phyloP scores from a whole-genome alignment of 2,113 vertebrate genomes.

The Leptodactylus fuscus region DNA sequence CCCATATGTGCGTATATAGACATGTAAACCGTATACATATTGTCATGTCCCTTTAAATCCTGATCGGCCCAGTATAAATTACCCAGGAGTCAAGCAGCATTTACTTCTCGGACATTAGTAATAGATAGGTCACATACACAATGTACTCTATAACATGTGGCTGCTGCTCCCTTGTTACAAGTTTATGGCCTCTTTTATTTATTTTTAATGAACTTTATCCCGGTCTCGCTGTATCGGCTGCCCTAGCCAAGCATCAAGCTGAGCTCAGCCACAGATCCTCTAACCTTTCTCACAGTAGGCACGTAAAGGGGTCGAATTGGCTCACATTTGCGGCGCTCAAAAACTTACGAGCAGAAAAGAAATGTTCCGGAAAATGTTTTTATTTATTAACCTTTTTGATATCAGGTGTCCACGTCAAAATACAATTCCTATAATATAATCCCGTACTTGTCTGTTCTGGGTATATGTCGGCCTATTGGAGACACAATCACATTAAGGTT shows the following conservation, averaged over 20 bases:
- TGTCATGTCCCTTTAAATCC: neutral
- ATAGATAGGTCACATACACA: neutral
- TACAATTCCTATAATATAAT: too few species aligned
- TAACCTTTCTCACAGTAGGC: constrained; percentile 27
- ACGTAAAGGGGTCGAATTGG: neutral
- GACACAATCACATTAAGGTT: too few species aligned
- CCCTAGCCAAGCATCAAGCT: neutral
- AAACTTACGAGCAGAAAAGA: neutral
- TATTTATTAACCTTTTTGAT: neutral
- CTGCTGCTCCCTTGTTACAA: neutral
- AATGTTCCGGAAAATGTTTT: neutral
- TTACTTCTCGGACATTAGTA: neutral
- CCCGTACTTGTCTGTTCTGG: too few species aligned
- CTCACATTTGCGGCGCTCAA: neutral
- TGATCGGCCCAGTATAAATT: neutral
- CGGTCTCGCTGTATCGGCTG: neutral
- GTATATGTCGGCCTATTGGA: too few species aligned
- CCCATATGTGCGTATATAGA: too few species aligned
- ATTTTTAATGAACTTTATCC: constrained; percentile 32
- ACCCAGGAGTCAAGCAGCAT: neutral
- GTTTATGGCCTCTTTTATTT: constrained; percentile 12
- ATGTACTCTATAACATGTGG: neutral
- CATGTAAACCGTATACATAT: neutral
- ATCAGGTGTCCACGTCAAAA: neutral
- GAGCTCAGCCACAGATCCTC: constrained; percentile 6